These are phyloP conservation scores for Tragelaphus strepsiceros DNA, from an alignment of 2,113 vertebrate species.

Conservation along the genomic window DNA sequence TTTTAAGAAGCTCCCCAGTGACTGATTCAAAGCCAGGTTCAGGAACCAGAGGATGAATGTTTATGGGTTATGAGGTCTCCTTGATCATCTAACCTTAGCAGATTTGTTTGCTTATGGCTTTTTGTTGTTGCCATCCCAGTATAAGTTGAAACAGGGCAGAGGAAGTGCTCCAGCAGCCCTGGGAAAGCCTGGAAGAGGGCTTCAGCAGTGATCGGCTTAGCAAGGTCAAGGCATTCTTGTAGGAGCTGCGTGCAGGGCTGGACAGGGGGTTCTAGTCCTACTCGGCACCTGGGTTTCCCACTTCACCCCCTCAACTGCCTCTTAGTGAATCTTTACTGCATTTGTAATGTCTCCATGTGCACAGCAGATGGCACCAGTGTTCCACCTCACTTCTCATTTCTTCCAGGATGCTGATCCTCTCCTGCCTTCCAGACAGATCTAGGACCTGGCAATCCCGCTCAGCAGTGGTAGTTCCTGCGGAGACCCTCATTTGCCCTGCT, in stretches of 20 bases:
- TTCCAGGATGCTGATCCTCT: constrained; percentile 5
- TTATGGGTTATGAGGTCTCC: neutral
- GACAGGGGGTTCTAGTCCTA: no score
- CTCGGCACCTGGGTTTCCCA: neutral
- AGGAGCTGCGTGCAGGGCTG: neutral
- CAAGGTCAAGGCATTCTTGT: neutral
- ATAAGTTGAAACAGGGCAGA: neutral
- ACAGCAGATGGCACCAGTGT: constrained; percentile 46
- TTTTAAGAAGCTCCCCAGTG: neutral
- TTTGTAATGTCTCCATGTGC: neutral
- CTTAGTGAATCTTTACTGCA: neutral
- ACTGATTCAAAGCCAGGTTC: neutral
- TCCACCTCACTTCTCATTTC: neutral
- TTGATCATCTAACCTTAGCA: neutral
- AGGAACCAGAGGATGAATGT: neutral
- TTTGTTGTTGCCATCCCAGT: neutral
- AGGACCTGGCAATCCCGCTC: neutral
- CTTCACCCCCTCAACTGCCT: neutral
- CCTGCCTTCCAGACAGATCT: neutral
- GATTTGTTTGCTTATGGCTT: neutral
- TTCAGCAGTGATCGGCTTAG: neutral
- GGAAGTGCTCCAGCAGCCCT: neutral
- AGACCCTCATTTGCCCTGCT: neutral
- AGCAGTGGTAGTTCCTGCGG: neutral
- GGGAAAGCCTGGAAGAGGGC: neutral